Evolutionary conservation across 2,888 invertebrate genomes (phyloP), one percentile per base, ranked within the genome.

Genomic region (Epirrhoe alternata): DNA sequence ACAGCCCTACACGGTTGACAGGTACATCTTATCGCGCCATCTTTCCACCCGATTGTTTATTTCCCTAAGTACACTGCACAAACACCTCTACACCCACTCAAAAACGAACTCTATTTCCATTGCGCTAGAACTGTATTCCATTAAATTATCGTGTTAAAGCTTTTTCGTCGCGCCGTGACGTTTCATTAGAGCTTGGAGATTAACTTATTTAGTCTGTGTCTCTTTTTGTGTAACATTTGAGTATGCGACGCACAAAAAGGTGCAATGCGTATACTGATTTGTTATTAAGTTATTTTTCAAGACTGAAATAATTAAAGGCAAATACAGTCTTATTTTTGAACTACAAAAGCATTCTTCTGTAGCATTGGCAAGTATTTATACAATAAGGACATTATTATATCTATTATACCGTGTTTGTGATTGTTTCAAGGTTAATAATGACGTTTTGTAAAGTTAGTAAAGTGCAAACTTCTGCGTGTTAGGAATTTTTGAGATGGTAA

Each of bases 21-120:
- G 87, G 85, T 85, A 86, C 84, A 71, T 75, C 80, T 86, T 89
- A 89, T 89, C 89, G 84, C 80, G 77, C 82, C 85, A 89, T 89
- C 89, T 88, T 64, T 68, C 68, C 60, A 31, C 63, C 56, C 61
- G 56, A 84, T 85, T 85, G 84, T 86, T 86, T 84, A 86, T 86
- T 85, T 83, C 85, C 81, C 79, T 78, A 79, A 78, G 78, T 78
- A 71, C 51, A 75, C 65, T 33, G 65, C 77, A 77, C 72, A 78
- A 72, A 64, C 68, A 24, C n/a, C 16, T 12, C 10, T n/a, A 0
- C 56, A 6, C 4, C 33, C 33, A 14, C 35, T 56, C 47, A 45
- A 64, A 60, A 50, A 57, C 45, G 0, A 61, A 30, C 64, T 54
- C 1, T 68, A 68, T 54, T 16, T 6, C 57, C 24, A 50, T 33